A percentile compares a stretch with the other conserved stretches of the same genome.
These are phyloP conservation scores for Pelagia noctiluca DNA, from an alignment of 30 jellyfish, hydroid and myxozoan genomes.

Conservation along the genomic window DNA sequence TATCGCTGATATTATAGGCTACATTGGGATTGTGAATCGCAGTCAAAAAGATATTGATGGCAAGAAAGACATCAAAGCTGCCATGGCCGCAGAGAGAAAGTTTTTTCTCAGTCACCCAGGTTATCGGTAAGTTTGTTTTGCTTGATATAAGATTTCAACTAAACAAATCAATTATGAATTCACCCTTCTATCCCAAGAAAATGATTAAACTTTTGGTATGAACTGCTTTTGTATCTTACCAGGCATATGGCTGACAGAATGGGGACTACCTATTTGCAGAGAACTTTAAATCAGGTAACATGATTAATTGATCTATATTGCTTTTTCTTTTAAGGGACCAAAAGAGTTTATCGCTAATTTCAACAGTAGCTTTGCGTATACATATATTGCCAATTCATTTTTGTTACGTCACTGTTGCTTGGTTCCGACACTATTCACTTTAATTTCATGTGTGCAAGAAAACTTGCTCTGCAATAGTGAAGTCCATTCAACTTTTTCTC, in stretches of 20 bases:
- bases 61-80: conserved; percentile 93
- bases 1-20: conserved; percentile 55
- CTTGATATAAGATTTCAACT: neutral
- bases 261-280: conserved; percentile 94
- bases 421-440: too few species aligned
- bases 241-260: conserved; percentile 96
- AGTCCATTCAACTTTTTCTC: too few species aligned
- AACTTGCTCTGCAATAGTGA: too few species aligned
- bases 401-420: too few species aligned
- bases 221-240: neutral
- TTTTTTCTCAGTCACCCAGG: conserved; percentile 90
- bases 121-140: conserved; percentile 66
- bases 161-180: too few species aligned
- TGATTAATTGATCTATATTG: neutral
- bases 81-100: conserved; percentile 95
- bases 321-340: neutral
- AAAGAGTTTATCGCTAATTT: too few species aligned
- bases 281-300: conserved; percentile 85
- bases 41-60: conserved; percentile 97
- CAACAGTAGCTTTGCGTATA: too few species aligned
- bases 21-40: conserved; percentile 94
- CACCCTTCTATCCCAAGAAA: neutral
- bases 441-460: too few species aligned
- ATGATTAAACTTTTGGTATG: neutral
- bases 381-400: too few species aligned